Evolutionary conservation across 1,140 invertebrate genomes (phyloP).

Genomic region (Cyphomyrmex costatus): DNA sequence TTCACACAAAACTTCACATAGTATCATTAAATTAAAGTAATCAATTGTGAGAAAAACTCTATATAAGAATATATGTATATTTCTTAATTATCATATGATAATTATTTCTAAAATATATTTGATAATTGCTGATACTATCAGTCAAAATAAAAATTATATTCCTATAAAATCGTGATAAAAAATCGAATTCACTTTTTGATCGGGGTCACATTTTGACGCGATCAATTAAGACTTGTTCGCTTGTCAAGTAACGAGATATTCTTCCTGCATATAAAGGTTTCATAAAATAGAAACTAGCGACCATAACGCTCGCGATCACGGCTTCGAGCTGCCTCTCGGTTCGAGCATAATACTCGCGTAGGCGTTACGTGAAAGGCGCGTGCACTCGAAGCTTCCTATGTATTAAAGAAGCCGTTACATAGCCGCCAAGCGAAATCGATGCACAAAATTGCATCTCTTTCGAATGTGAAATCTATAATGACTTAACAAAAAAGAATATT

Average conservation of each 20-base stretch:
- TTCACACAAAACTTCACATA: too few relatives aligned
- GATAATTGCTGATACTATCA: not conserved
- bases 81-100: too few relatives aligned
- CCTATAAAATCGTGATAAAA: not conserved
- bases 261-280: slow-evolving; percentile 27
- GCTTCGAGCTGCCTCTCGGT: slow-evolving; percentile 23
- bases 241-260: not conserved
- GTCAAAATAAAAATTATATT: not conserved
- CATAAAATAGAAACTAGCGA: slow-evolving; percentile 21
- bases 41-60: not conserved
- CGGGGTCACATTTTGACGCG: not conserved
- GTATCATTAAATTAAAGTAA: not conserved
- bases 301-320: slow-evolving; percentile 38
- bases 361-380: slow-evolving; percentile 57
- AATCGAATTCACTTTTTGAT: too few relatives aligned
- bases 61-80: not conserved
- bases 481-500: not conserved
- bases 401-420: slow-evolving; percentile 45
- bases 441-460: not conserved
- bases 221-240: not conserved
- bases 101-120: not conserved
- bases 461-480: not conserved
- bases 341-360: slow-evolving; percentile 41
- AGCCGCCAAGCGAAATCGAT: slow-evolving; percentile 2
- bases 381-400: slow-evolving; percentile 42